Evolutionary conservation across 2,888 invertebrate genomes (phyloP), one percentile per base, ranked within the genome.

Genomic region (Bombylius discolor): DNA sequence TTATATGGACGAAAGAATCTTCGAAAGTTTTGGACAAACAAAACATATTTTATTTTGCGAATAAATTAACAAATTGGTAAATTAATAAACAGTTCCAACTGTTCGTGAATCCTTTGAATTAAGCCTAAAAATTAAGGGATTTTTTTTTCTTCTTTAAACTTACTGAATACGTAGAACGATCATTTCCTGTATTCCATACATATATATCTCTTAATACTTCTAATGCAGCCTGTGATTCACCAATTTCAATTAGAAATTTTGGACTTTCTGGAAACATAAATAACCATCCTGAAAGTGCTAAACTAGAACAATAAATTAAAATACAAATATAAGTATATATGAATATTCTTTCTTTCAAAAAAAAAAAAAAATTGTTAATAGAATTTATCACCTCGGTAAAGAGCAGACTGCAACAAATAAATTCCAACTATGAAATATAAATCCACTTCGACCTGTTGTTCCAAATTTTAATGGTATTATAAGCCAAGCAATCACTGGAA

Each of bases 231-330:
- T 87, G 87, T 33, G 85, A 81, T 69, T 87, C 87, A 1, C 87
- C 88, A 65, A 84, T 84, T 70, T 87, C 87, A 70, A 89, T 78
- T 65, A 89, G 78, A 71, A 88, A 89, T 71, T 89, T 89, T 2
- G 89, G 89, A 68, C 87, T 88, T 73, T 89, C 89, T 1, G 88
- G 88, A 73, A 88, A 87, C 57, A 80, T 77, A 63, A 85, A 78
- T 9, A 88, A 73, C 87, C 87, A 87, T 60, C 83, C 47, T 31
- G 68, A 70, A 47, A 70, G 63, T 42, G 68, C 55, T 51, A 70
- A 61, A 59, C 68, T 69, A 53, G 33, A 23, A 9, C 4, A 11
- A 11, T 5, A 11, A 11, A 42, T 42, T 11, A 42, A 42, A 4
- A 42, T 7, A 23, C 23, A 23, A 23, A 23, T 23, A 23, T 39